A percentile compares a stretch with the other conserved stretches of the same genome.
These are phyloP conservation scores for Anneissia japonica DNA, from an alignment of 35 echinoderm and acorn worm species.

Conservation along the genomic window DNA sequence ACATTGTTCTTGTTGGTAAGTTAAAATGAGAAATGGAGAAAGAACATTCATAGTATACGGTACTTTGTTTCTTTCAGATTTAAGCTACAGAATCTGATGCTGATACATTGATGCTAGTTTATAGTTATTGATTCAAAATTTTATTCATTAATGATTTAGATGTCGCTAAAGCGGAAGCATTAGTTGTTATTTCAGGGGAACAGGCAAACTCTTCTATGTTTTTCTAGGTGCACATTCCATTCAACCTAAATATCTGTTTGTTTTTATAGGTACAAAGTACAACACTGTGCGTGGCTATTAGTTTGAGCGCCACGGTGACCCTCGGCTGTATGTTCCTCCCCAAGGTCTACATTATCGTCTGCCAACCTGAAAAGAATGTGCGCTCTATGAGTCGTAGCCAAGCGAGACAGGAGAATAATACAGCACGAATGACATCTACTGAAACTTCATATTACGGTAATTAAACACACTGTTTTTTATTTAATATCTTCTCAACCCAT, in stretches of 20 bases:
- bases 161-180: neutral
- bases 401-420: neutral
- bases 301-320: conserved; percentile 84
- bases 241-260: neutral
- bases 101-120: neutral
- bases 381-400: conserved; percentile 18
- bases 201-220: neutral
- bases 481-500: too few relatives aligned
- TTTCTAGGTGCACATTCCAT: neutral
- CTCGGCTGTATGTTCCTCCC: conserved; percentile 87
- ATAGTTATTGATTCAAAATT: too few relatives aligned
- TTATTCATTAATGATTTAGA: too few relatives aligned
- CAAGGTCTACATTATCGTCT: conserved; percentile 99
- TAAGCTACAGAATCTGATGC: too few relatives aligned
- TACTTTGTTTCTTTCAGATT: too few relatives aligned
- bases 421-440: neutral
- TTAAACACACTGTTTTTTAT: too few relatives aligned
- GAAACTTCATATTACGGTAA: neutral
- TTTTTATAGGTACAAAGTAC: conserved; percentile 82
- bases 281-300: conserved; percentile 82
- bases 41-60: too few relatives aligned
- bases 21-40: too few relatives aligned
- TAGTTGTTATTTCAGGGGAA: neutral
- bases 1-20: too few relatives aligned
- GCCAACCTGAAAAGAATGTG: conserved; percentile 98